A percentile compares a stretch with the other conserved stretches of the same genome.
phyloP scores from a whole-genome alignment of 2,113 vertebrate genomes.

The Charadrius vociferus region DNA sequence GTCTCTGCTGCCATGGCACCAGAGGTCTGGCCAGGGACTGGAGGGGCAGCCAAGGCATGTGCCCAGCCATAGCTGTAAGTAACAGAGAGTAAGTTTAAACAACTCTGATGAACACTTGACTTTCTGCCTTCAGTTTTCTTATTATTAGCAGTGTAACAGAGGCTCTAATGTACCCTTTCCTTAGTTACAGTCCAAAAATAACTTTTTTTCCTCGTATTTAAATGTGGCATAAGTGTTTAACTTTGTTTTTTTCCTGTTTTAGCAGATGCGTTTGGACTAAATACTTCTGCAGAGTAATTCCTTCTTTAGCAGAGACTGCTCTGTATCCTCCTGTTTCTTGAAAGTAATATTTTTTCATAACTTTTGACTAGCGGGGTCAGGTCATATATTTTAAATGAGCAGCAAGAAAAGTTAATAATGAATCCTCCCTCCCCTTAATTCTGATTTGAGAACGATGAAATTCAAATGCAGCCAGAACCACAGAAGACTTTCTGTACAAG shows the following conservation, averaged over 20 bases:
- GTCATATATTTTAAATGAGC: not conserved
- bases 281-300: not conserved
- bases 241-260: not conserved
- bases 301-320: not conserved
- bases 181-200: not conserved
- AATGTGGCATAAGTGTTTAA: not conserved
- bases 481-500: not conserved
- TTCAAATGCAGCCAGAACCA: not conserved
- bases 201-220: not conserved
- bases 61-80: not conserved
- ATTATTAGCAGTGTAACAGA: not conserved
- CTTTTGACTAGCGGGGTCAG: not conserved
- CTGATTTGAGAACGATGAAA: not conserved
- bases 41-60: not conserved
- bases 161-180: not conserved
- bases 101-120: not conserved
- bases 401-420: not conserved
- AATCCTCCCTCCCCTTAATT: not conserved
- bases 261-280: not conserved
- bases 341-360: not conserved
- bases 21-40: not conserved
- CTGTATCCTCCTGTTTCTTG: not conserved
- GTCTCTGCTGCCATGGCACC: accelerated
- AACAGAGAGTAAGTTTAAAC: not conserved
- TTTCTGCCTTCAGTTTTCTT: not conserved